Percentiles rank a stretch among this genome's conserved stretches.
These are phyloP conservation scores for Carcharodon carcharias DNA, from an alignment of 2,797 vertebrate genomes.

Conservation along the genomic window DNA sequence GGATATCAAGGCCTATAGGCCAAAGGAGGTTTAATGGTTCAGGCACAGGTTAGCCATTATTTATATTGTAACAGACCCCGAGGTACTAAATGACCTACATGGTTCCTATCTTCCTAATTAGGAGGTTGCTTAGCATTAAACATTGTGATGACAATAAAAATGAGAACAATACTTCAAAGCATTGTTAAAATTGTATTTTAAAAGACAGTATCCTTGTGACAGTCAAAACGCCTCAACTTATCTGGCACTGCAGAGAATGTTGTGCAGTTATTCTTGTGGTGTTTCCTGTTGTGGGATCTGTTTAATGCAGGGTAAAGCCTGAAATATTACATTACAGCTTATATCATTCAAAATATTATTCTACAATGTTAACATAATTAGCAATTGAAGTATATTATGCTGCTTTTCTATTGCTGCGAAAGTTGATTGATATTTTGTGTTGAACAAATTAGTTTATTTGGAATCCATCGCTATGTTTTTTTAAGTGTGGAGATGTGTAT, in stretches of 20 bases:
- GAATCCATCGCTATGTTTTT: not conserved
- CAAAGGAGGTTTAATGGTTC: not conserved
- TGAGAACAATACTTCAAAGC: not conserved
- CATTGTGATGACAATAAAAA: not conserved
- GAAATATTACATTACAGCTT: not conserved
- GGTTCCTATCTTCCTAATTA: not conserved
- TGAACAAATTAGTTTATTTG: not conserved
- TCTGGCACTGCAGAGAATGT: not conserved
- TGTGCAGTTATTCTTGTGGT: not conserved
- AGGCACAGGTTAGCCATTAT: conserved; percentile 16
- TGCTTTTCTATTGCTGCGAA: not conserved
- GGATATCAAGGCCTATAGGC: not conserved
- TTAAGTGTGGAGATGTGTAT: not conserved
- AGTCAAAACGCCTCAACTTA: not conserved
- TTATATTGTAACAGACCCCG: not conserved
- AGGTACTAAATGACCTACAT: not conserved
- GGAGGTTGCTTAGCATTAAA: not conserved
- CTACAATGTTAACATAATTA: conserved; percentile 9
- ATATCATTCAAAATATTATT: not conserved
- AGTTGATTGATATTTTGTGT: not conserved
- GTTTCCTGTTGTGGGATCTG: not conserved
- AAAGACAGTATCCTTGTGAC: not conserved
- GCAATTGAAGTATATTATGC: not conserved
- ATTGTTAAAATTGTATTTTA: not conserved
- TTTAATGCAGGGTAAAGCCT: not conserved